These are phyloP conservation scores for Penaeus monodon DNA, from an alignment of 2,888 invertebrate species.

Conservation along the genomic window DNA sequence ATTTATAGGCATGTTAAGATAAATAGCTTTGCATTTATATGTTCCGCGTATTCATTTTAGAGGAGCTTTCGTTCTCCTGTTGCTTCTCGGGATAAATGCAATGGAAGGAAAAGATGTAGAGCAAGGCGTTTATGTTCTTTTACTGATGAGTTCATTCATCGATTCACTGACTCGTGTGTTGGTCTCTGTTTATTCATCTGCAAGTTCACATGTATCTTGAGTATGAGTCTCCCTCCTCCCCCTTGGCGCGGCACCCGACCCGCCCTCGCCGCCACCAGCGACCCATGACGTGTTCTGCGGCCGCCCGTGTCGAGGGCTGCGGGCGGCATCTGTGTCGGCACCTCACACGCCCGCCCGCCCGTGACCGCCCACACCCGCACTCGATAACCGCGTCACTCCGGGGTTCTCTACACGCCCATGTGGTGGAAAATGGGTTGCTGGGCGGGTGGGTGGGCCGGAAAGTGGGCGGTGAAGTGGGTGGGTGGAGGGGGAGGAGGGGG, in stretches of 20 bases:
- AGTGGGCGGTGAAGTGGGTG: background rate
- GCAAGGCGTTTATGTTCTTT: too few relatives aligned
- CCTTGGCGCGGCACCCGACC: background rate
- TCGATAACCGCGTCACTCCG: conserved; percentile 29
- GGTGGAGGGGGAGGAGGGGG: background rate
- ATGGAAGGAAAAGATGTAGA: too few relatives aligned
- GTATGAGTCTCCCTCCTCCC: background rate
- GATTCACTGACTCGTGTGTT: too few relatives aligned
- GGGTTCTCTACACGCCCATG: conserved; percentile 15
- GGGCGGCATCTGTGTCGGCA: conserved; percentile 59
- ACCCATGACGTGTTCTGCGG: conserved; percentile 44
- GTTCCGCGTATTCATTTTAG: background rate
- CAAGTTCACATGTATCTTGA: too few relatives aligned
- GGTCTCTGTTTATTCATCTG: too few relatives aligned
- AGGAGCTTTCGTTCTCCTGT: too few relatives aligned
- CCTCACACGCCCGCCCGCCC: conserved; percentile 49
- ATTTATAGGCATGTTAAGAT: background rate
- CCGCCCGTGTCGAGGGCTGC: conserved; percentile 45
- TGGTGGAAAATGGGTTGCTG: background rate
- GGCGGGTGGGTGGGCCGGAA: background rate
- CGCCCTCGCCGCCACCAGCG: conserved; percentile 18
- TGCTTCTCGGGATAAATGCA: too few relatives aligned
- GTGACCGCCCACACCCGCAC: conserved; percentile 51
- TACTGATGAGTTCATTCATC: too few relatives aligned
- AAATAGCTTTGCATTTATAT: background rate